Base-by-base conservation (phyloP, 2,797 vertebrate genomes). In the Gallinago stenura region DNA sequence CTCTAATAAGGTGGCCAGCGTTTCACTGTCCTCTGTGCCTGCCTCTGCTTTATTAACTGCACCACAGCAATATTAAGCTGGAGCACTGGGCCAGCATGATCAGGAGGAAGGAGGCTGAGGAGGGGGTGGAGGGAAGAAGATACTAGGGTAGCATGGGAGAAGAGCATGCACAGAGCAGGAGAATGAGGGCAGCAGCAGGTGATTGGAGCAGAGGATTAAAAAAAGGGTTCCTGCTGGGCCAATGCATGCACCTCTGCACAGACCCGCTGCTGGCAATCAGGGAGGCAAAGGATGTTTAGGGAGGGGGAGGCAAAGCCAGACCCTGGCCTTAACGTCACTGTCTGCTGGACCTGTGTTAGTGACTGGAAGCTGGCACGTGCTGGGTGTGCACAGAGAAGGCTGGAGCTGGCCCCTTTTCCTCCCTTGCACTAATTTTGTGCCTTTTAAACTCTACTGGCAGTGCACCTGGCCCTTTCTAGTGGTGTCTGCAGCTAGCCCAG, bases 11-110 rank as follows among this genome's bases (percentile, higher is more conserved):
- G 82, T 83, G 61, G 69, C 58, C 92, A 66, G 87, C 22, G 4
- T 94, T 85, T 84, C 92, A 77, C 82, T 77, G 66, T 89, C 90
- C 48, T 91, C 79, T 82, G 58, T 0, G 8, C 77, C 15, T 20
- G 64, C 50, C 61, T 90, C 79, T 92, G 87, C 77, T 92, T 96
- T 96, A 95, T 94, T 96, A 97, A 85, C 89, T 95, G 70, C 68
- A 71, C 88, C 51, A 5, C 73, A 95, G 88, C 87, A 91, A 92
- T 94, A 96, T 96, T 71, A 83, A 84, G 71, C 83, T 85, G 83
- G 41, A 94, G 41, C 37, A 69, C 24, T 48, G 87, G 78, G 68
- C 61, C 61, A 71, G 5, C 2, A 0, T 70, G 54, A 83, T 79
- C 87, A 28, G 1, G 33, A 82, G 78, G 77, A 85, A 83, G 35